Base-by-base conservation (phyloP, 2,113 vertebrate genomes). In the Equus quagga region DNA sequence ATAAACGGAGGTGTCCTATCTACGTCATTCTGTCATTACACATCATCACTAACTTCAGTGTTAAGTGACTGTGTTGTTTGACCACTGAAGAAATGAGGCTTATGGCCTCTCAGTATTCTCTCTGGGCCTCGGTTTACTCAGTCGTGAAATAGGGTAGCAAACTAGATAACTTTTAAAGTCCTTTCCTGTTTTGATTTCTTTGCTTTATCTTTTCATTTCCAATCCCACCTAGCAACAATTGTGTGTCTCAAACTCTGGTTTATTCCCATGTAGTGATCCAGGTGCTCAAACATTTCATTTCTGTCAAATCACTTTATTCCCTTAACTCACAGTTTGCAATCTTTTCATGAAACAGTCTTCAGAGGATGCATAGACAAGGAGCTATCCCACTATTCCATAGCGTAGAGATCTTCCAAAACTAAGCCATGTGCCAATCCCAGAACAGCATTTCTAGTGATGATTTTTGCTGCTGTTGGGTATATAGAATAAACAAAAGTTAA, bases 111-210 rank as follows among this genome's bases (percentile, higher is more conserved):
- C 24, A 64, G 13, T 84, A 10, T 78, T 62, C 21, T 76, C 7
- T 56, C 81, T 19, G 60, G 51, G n/a, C 6, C 19, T 92, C 12
- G 17, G 4, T 80, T 67, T n/a, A 73, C n/a, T 91, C 23, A 56
- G 13, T 83, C 67, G 31, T 75, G 54, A 80, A 86, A 8, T 18
- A 70, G 31, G 10, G 6, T 70, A 33, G 12, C 4, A 5, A 33
- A 54, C 5, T 8, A 70, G 18, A 21, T n/a, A 36, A 62, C 12
- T 18, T 86, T n/a, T 36, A 28, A 54, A 31, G n/a, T 41, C 26
- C 3, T 95, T 72, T 60, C 46, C 21, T 60, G 11, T 91, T 92
- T 95, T 19, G 0, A 92, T 93, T 94, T 70, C 3, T 89, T 97
- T 89, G 8, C 17, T 73, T 73, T 72, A 14, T 58, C 13, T 81